phyloP scores from a whole-genome alignment of 2,888 invertebrate species.

The Ischnura elegans region DNA sequence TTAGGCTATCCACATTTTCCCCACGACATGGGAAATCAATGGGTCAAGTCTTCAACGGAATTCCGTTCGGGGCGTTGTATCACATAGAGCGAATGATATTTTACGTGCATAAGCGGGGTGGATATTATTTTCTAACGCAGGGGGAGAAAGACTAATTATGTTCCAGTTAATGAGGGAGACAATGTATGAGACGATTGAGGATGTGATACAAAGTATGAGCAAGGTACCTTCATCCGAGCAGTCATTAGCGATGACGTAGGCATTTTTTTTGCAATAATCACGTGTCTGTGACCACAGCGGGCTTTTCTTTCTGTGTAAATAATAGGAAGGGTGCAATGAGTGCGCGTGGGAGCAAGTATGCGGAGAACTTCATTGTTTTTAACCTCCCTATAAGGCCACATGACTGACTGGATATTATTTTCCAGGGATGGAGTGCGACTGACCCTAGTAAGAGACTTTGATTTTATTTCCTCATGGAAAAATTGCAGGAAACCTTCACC shows the following conservation, averaged over 20 bases:
- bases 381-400: slow-evolving; percentile 1
- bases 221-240: neutral
- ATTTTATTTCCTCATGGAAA: neutral
- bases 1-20: slow-evolving; percentile 44
- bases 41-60: slow-evolving; percentile 40
- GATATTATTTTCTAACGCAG: neutral
- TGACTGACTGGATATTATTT: neutral
- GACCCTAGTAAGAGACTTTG: neutral
- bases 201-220: neutral
- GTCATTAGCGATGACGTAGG: neutral
- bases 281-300: neutral
- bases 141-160: slow-evolving; percentile 12
- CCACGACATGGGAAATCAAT: slow-evolving; percentile 41
- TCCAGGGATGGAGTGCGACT: neutral
- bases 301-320: neutral
- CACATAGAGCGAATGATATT: neutral
- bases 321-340: neutral
- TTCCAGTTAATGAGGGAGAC: slow-evolving; percentile 12
- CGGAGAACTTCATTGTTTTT: neutral
- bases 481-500: slow-evolving; percentile 9
- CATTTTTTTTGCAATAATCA: neutral
- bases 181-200: neutral
- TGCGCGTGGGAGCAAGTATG: neutral
- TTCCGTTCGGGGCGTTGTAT: slow-evolving; percentile 27
- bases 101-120: neutral